These are phyloP conservation scores for Thalpophila matura DNA, from an alignment of 2,888 invertebrate genomes.

Conservation along the genomic window DNA sequence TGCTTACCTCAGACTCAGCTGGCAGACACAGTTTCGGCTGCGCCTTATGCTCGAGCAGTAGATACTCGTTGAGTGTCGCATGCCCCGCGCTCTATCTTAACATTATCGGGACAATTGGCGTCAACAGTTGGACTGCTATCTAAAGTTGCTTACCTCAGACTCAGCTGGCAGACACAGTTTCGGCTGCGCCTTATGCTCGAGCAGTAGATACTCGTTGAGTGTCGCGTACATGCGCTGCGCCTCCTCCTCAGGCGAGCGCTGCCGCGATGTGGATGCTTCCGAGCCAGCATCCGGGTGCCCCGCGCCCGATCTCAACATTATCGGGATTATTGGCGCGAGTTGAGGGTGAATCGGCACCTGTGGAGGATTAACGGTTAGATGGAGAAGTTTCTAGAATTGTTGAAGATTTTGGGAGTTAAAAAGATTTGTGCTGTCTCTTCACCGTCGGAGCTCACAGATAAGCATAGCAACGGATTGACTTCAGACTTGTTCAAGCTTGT, in stretches of 20 bases:
- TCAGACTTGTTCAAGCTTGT: constrained; percentile 3
- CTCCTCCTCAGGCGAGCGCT: constrained; percentile 53
- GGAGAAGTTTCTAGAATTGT: neutral
- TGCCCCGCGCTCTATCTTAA: constrained; percentile 91
- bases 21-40: constrained; percentile 93
- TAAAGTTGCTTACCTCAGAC: constrained; percentile 90
- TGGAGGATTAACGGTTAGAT: neutral
- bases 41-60: constrained; percentile 93
- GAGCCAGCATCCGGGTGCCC: constrained; percentile 92
- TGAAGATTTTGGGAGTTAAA: neutral
- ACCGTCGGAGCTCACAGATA: too few relatives aligned
- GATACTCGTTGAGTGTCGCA: constrained; percentile 92
- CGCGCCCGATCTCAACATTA: constrained; percentile 91
- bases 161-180: constrained; percentile 92
- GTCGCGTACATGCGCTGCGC: constrained; percentile 87
- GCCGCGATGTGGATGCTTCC: constrained; percentile 66
- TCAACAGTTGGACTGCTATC: too few relatives aligned
- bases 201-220: constrained; percentile 92
- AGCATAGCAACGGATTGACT: neutral
- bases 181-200: constrained; percentile 94
- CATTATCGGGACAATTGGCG: constrained; percentile 81
- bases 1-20: constrained; percentile 90
- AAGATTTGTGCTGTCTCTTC: too few relatives aligned
- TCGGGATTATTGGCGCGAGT: constrained; percentile 83
- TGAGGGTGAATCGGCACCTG: constrained; percentile 89